Conservation (phyloP, 2,113 vertebrate genomes). For the Mungos mungo region DNA sequence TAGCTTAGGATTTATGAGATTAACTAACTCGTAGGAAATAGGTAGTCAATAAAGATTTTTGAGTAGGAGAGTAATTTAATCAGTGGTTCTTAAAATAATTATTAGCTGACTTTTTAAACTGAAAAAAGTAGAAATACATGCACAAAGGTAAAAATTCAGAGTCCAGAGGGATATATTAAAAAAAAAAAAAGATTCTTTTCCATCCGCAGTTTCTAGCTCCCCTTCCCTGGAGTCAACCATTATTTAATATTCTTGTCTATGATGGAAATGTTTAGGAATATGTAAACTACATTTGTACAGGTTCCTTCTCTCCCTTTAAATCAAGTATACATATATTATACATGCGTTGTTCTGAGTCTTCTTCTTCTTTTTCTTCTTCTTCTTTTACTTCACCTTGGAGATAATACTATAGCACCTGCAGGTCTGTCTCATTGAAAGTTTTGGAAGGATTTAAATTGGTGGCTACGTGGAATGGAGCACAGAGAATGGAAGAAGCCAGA, state of each 20-base stretch:
- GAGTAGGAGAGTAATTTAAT: constrained; percentile 5
- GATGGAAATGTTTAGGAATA: not conserved
- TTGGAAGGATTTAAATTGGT: constrained; percentile 10
- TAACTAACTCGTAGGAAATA: not conserved
- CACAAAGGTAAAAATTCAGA: constrained; percentile 2
- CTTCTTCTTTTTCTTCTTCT: not conserved
- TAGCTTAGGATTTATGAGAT: not conserved
- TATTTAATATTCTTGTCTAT: not conserved
- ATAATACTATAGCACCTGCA: not conserved
- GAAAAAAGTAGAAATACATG: constrained; percentile 1
- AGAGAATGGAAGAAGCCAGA: not conserved
- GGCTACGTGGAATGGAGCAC: not conserved
- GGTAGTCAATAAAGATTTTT: not conserved
- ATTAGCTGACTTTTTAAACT: constrained; percentile 19
- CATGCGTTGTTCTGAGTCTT: not conserved
- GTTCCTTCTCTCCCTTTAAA: not conserved
- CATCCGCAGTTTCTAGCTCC: not conserved
- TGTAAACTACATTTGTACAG: too few species aligned
- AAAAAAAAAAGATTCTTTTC: not conserved
- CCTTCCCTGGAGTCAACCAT: not conserved
- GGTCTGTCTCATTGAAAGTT: not conserved
- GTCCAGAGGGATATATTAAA: not conserved
- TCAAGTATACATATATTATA: not conserved
- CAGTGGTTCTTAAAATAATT: constrained; percentile 35
- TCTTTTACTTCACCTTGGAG: not conserved